phyloP scores from a whole-genome alignment of 2,113 vertebrate genomes.

The Oplegnathus fasciatus region DNA sequence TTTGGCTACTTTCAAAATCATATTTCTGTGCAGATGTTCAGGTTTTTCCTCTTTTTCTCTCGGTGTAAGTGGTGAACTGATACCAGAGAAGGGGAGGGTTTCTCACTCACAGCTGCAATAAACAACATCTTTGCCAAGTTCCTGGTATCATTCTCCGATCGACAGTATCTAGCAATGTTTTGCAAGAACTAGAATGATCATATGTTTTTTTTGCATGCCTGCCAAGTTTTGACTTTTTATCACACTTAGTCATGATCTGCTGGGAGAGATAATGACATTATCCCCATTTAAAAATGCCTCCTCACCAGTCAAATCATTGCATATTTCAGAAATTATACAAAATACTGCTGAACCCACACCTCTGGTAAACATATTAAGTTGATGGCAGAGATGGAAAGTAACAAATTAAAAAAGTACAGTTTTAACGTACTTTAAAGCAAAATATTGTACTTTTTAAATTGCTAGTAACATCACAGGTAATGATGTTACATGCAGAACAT shows the following conservation, averaged over 20 bases:
- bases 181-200: constrained; percentile 7
- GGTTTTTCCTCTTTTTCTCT: background rate
- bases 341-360: background rate
- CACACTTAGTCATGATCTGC: constrained; percentile 26
- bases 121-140: constrained; percentile 50
- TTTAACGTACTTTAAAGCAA: background rate
- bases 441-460: background rate
- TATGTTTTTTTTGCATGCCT: constrained; percentile 27
- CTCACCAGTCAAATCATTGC: background rate
- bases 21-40: constrained; percentile 29
- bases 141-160: constrained; percentile 40
- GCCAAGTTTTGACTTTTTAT: constrained; percentile 34
- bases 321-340: constrained; percentile 8
- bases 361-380: background rate
- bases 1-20: background rate
- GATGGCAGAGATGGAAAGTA: background rate
- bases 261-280: constrained; percentile 21
- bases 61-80: constrained; percentile 15
- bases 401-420: background rate
- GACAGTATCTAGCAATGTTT: constrained; percentile 40
- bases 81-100: constrained; percentile 52
- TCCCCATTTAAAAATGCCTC: constrained; percentile 7
- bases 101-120: constrained; percentile 47
- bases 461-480: background rate
- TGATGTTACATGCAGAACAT: background rate